Conservation (phyloP, 1,140 invertebrate species). For the Pomacea maculata region DNA sequence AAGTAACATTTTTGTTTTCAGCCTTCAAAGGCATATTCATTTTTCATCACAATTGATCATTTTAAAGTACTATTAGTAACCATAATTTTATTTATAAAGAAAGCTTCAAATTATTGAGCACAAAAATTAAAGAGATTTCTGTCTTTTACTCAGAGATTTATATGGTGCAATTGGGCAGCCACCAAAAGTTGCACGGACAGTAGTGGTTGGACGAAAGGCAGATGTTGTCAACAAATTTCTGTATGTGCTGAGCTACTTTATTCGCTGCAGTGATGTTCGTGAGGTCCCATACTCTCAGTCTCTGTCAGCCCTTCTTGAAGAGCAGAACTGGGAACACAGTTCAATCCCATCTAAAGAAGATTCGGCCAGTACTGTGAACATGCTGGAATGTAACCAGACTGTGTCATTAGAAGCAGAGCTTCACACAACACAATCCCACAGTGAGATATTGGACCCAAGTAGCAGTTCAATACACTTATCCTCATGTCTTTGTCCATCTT, state of each 20-base stretch:
- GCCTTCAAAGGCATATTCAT: no score
- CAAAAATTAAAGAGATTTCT: background rate
- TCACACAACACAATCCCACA: constrained; percentile 34
- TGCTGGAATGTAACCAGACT: no score
- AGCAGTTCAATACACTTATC: background rate
- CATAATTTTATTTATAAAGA: no score
- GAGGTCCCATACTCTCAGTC: constrained; percentile 54
- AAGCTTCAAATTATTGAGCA: no score
- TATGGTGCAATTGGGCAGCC: constrained; percentile 84
- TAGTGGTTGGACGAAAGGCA: constrained; percentile 76
- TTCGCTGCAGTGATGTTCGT: constrained; percentile 78
- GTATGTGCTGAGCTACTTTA: constrained; percentile 81
- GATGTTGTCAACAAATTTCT: constrained; percentile 72
- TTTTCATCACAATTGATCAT: no score
- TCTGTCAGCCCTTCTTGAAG: constrained; percentile 44
- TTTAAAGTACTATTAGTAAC: no score
- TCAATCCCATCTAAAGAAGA: background rate
- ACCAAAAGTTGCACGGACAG: constrained; percentile 78
- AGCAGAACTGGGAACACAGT: constrained; percentile 21
- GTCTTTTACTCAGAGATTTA: constrained; percentile 71
- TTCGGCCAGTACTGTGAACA: no score
- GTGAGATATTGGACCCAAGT: constrained; percentile 39
- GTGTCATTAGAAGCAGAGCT: no score
- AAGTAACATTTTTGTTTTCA: no score
- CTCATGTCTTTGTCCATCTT: no score